Percentiles rank a stretch among this genome's conserved stretches.
These are phyloP conservation scores for Malurus leucopterus DNA, from an alignment of 2,797 vertebrate species.

Conservation along the genomic window DNA sequence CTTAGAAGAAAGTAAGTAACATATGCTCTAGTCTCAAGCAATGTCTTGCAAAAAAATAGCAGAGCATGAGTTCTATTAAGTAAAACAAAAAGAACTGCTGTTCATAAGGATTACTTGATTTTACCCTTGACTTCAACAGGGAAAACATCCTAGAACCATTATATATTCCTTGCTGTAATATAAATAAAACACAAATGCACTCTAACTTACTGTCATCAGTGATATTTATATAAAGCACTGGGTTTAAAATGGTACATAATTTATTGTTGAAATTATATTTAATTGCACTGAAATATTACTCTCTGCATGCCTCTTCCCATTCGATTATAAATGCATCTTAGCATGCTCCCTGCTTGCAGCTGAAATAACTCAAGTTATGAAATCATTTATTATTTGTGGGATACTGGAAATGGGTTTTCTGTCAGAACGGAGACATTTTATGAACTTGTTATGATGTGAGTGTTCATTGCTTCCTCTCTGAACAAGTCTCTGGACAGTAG, in stretches of 20 bases:
- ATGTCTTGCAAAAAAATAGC: neutral
- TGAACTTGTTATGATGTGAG: neutral
- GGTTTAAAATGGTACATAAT: conserved; percentile 54
- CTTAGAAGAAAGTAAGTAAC: neutral
- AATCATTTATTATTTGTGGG: conserved; percentile 6
- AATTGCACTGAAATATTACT: conserved; percentile 58
- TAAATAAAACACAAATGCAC: conserved; percentile 46
- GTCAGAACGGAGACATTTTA: conserved; percentile 15
- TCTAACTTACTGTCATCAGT: conserved; percentile 39
- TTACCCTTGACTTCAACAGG: neutral
- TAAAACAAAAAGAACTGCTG: neutral
- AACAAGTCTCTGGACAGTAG: neutral
- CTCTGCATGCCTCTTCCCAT: conserved; percentile 37
- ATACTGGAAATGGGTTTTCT: conserved; percentile 45
- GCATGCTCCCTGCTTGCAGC: conserved; percentile 29
- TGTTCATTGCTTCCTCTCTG: neutral
- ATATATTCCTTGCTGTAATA: neutral
- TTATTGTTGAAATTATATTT: conserved; percentile 47
- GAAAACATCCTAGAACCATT: neutral
- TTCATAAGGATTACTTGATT: neutral
- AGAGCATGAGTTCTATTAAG: neutral
- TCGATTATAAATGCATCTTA: conserved; percentile 38
- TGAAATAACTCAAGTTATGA: neutral
- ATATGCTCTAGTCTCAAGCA: neutral
- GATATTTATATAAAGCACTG: conserved; percentile 33